These are phyloP conservation scores for Silurus aristotelis DNA, from an alignment of 2,797 vertebrate species.

Conservation along the genomic window DNA sequence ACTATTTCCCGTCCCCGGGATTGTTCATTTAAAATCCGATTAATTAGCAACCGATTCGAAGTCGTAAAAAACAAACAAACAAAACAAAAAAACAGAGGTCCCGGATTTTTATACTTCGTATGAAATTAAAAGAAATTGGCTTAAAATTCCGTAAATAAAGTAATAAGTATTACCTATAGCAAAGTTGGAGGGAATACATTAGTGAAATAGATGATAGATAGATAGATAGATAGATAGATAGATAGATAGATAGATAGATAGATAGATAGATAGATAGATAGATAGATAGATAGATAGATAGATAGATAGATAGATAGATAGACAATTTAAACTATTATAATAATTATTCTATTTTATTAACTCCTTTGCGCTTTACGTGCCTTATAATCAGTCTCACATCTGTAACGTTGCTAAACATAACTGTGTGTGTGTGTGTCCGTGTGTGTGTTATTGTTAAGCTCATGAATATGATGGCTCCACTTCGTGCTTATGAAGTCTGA, in stretches of 20 bases:
- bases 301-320: no score
- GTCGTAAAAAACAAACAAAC: not conserved
- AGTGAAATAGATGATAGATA: no score
- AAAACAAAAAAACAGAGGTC: not conserved
- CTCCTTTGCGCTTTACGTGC: not conserved
- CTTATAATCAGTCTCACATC: not conserved
- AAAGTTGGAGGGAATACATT: no score
- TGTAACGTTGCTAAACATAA: not conserved
- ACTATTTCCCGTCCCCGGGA: not conserved
- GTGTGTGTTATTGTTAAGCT: not conserved
- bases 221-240: no score
- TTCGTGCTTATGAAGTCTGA: slow-evolving; percentile 81
- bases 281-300: not conserved
- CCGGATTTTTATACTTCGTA: not conserved
- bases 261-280: no score
- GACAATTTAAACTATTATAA: no score
- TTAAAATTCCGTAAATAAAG: not conserved
- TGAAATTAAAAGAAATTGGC: not conserved
- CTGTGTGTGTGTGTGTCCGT: not conserved
- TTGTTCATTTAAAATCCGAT: not conserved
- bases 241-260: no score
- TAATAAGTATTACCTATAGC: not conserved
- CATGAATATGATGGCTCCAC: slow-evolving; percentile 73
- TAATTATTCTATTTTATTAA: not conserved
- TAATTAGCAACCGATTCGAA: not conserved